These are phyloP conservation scores for Rostratula benghalensis DNA, from an alignment of 2,113 vertebrate genomes.

Conservation along the genomic window DNA sequence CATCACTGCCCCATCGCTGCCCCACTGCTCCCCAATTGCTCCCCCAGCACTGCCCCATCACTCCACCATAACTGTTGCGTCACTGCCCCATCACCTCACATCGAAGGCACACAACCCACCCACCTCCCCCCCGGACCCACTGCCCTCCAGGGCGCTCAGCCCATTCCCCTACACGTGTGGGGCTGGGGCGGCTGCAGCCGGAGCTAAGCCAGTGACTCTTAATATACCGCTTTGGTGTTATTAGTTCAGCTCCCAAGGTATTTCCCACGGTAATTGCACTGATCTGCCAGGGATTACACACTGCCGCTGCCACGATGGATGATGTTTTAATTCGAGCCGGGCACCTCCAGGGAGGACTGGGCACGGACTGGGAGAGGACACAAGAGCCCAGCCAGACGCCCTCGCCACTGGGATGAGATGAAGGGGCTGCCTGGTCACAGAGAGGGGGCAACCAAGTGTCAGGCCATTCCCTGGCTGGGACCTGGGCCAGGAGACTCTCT, in stretches of 20 bases:
- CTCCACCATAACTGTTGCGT: too few relatives aligned
- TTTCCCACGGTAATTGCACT: conserved; percentile 60
- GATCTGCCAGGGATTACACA: conserved; percentile 58
- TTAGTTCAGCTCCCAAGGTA: conserved; percentile 46
- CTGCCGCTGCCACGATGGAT: conserved; percentile 32
- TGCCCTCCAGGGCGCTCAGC: background rate
- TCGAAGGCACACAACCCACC: background rate
- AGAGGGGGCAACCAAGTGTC: rapidly evolving
- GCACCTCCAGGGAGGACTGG: background rate
- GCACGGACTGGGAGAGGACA: background rate
- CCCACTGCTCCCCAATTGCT: too few relatives aligned
- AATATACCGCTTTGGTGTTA: conserved; percentile 27
- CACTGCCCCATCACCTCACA: background rate
- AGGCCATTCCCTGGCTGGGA: background rate
- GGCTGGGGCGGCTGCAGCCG: background rate
- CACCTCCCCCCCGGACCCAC: too few relatives aligned
- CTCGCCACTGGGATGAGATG: rapidly evolving
- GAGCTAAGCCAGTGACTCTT: conserved; percentile 26
- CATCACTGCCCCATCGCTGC: background rate
- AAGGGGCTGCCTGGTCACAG: too few relatives aligned
- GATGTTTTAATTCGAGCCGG: conserved; percentile 41
- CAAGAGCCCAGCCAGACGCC: rapidly evolving
- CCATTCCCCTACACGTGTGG: background rate
- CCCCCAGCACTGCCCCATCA: background rate
- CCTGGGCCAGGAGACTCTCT: background rate